Evolutionary conservation across 1,140 invertebrate genomes (phyloP).

Genomic region (Diachasmimorpha longicaudata): DNA sequence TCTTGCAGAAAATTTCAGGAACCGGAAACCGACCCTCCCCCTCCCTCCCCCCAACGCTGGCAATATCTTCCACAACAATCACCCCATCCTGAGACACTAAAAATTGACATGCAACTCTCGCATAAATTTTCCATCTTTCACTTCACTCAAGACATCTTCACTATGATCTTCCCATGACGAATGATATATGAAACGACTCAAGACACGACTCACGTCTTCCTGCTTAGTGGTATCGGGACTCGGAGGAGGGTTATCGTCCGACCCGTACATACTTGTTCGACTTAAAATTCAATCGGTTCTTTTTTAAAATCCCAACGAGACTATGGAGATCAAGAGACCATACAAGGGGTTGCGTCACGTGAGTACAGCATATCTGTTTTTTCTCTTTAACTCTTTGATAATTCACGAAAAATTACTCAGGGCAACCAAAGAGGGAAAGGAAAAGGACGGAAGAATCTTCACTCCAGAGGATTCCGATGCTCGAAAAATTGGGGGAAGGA

Average conservation of each 20-base stretch:
- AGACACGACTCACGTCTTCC: conserved; percentile 40
- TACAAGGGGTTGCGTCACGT: conserved; percentile 45
- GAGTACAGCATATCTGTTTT: conserved; percentile 37
- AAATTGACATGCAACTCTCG: not conserved
- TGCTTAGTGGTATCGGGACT: conserved; percentile 11
- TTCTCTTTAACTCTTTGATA: not conserved
- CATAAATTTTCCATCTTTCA: not conserved
- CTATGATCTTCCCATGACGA: not conserved
- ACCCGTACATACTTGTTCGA: conserved; percentile 37
- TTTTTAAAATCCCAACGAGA: conserved; percentile 35
- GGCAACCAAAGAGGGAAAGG: not conserved
- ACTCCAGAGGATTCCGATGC: too few relatives aligned
- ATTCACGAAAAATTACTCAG: not conserved
- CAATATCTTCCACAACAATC: not conserved
- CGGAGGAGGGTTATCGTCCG: conserved; percentile 39
- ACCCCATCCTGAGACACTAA: not conserved
- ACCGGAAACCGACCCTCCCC: too few relatives aligned
- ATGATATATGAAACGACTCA: conserved; percentile 3
- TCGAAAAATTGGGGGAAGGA: not conserved
- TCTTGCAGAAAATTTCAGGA: too few relatives aligned
- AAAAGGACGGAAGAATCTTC: too few relatives aligned
- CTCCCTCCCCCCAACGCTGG: too few relatives aligned
- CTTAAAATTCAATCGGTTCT: conserved; percentile 1
- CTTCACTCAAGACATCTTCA: not conserved
- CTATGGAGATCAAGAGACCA: conserved; percentile 43